These are phyloP conservation scores for Xenopus petersii DNA, from an alignment of 2,797 vertebrate species.

Conservation along the genomic window DNA sequence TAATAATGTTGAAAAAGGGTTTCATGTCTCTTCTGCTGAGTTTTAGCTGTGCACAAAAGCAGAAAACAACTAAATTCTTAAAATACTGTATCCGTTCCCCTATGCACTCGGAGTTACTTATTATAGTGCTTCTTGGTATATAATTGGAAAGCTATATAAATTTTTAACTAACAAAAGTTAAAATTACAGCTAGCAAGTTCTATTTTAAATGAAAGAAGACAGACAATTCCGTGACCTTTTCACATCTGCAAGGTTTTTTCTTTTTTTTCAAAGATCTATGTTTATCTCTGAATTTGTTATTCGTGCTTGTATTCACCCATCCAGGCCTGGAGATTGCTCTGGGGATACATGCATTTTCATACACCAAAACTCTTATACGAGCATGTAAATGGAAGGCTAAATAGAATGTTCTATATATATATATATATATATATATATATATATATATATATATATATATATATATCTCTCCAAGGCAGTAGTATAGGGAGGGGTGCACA, in stretches of 20 bases:
- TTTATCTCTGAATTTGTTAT: neutral
- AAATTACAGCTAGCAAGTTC: constrained; percentile 14
- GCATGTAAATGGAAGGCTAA: too few species aligned
- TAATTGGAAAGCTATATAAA: constrained; percentile 32
- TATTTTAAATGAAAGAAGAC: constrained; percentile 10
- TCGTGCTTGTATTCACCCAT: neutral
- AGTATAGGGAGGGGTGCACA: too few species aligned
- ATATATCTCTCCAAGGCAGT: too few species aligned
- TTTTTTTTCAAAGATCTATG: neutral
- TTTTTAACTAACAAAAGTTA: constrained; percentile 26
- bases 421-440: too few species aligned
- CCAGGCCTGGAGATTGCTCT: neutral
- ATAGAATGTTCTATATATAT: too few species aligned
- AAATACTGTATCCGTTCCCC: neutral
- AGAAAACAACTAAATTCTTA: neutral
- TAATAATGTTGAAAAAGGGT: neutral
- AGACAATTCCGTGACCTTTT: constrained; percentile 7
- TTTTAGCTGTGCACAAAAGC: neutral
- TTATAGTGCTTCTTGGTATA: constrained; percentile 15
- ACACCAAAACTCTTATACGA: too few species aligned
- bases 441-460: too few species aligned
- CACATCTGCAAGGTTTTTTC: neutral
- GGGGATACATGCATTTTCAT: neutral
- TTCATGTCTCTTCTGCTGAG: neutral
- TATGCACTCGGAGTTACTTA: neutral